These are phyloP conservation scores for Cylloceria caligata DNA, from an alignment of 2,888 invertebrate genomes.

Conservation along the genomic window DNA sequence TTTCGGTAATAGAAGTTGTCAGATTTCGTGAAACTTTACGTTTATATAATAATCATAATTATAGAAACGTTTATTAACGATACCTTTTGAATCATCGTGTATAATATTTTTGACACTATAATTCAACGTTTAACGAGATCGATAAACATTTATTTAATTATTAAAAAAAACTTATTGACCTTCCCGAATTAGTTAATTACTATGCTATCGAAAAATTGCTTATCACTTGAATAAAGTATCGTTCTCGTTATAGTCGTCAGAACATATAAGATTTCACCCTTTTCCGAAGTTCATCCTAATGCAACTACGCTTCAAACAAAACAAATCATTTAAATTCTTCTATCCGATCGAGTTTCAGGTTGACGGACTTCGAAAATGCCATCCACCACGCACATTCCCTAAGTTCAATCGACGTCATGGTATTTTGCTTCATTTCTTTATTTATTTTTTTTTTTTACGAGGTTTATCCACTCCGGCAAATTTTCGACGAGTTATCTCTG, in stretches of 20 bases:
- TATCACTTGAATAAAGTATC: neutral
- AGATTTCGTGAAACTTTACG: no score
- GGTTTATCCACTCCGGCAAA: conserved; percentile 4
- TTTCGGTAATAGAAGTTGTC: no score
- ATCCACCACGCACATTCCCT: neutral
- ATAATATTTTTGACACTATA: no score
- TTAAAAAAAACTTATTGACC: no score
- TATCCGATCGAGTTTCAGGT: conserved; percentile 43
- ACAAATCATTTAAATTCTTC: conserved; percentile 41
- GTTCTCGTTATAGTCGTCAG: neutral
- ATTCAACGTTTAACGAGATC: no score
- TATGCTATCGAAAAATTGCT: neutral
- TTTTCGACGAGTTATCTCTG: neutral
- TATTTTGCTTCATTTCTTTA: no score
- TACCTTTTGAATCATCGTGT: no score
- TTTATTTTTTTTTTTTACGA: conserved; percentile 32
- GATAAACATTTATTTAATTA: no score
- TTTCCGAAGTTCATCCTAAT: conserved; percentile 5
- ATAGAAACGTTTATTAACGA: no score
- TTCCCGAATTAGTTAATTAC: neutral
- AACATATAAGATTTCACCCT: neutral
- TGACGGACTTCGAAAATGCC: conserved; percentile 21
- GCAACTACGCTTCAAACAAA: conserved; percentile 20
- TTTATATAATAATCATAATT: no score
- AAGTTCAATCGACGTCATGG: conserved; percentile 11